Evolutionary conservation across 2,113 vertebrate genomes (phyloP).

Genomic region (Eurypyga helias): DNA sequence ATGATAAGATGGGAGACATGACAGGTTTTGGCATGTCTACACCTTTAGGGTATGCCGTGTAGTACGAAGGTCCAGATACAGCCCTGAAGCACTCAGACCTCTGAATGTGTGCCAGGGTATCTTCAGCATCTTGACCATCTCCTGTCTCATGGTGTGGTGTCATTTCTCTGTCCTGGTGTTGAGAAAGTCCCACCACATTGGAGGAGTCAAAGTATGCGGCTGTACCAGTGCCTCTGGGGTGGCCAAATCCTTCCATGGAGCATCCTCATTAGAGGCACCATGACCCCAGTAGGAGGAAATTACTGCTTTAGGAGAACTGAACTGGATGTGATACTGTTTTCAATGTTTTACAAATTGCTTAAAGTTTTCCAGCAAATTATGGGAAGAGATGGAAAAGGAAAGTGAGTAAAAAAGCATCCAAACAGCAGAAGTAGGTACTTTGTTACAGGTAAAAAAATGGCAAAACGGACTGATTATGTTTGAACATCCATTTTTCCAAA

Average conservation of each 20-base stretch:
- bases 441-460: neutral
- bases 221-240: neutral
- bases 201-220: neutral
- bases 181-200: neutral
- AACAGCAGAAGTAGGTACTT: neutral
- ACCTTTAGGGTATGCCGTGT: neutral
- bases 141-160: neutral
- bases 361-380: neutral
- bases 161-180: neutral
- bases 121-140: neutral
- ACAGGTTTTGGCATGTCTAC: rapidly evolving
- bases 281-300: neutral
- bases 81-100: neutral
- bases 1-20: neutral
- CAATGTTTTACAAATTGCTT: neutral
- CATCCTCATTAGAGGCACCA: neutral
- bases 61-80: neutral
- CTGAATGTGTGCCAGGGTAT: neutral
- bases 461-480: neutral
- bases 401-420: neutral
- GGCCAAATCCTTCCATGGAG: neutral
- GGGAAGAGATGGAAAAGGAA: neutral
- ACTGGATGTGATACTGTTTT: neutral
- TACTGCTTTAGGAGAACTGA: neutral
- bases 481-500: neutral